Base-by-base conservation (phyloP, 2,797 vertebrate genomes). In the Clarias fuscus region DNA sequence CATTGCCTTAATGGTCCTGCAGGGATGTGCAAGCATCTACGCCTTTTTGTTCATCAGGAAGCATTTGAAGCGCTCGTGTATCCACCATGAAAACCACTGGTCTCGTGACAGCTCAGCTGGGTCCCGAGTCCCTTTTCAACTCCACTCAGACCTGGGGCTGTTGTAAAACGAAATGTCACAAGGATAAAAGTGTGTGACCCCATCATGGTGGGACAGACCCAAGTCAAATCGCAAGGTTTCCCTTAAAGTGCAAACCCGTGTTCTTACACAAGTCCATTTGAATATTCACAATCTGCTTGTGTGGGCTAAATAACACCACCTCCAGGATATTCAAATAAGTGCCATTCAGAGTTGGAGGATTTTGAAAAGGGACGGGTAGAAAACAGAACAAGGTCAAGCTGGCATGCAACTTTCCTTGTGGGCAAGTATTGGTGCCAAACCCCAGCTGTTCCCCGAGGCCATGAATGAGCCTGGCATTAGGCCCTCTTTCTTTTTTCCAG, bases 1-100 rank as follows among this genome's bases (percentile, higher is more conserved):
- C 91, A 94, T 91, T 91, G 85, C 89, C 90, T 90, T 92, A 90
- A 91, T 87, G 83, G 90, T 94, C 92, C 94, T 92, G 88, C 89
- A 91, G 93, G 93, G 93, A 93, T 86, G 84, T 90, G 87, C 92
- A 93, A 90, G 90, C 89, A 90, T 89, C 91, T 92, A 84, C 59
- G 90, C 87, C 90, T 89, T 93, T 91, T 84, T 14, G 64, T 72
- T 87, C 91, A 90, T 93, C 90, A 33, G 88, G 91, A 94, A 94
- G 93, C 86, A 91, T 91, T 92, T 92, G 87, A 73, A 84, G 82
- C 91, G 43, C 85, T 92, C 88, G 78, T 92, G 90, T 93, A 93
- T 92, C 89, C 90, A 90, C 88, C 84, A 87, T 86, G 81, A 88
- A 89, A 87, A 64, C 90, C 89, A 22, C 58, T 70, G 85, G 83